Base-by-base conservation (phyloP, 2,888 invertebrate genomes). In the Catocala nupta region DNA sequence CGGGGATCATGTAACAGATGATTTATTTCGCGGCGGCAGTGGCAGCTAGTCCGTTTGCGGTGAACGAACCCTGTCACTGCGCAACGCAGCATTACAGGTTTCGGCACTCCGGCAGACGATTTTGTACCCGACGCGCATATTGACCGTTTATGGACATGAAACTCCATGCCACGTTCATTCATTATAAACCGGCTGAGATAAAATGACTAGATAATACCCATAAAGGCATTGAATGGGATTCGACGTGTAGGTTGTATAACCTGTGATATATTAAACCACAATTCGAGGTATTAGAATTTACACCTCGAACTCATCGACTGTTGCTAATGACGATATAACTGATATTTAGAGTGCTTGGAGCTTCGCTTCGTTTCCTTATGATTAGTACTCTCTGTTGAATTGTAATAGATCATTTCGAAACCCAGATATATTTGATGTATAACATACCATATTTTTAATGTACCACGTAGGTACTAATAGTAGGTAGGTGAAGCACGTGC, bases 1-100 rank as follows among this genome's bases (percentile, higher is more conserved):
- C 67, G 70, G 76, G 50, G 68, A 78, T 83, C 82, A 77, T 84
- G 84, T 82, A 85, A 83, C 83, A 84, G 83, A 88, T 90, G 90
- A 91, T 90, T 86, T 90, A 90, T 89, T 88, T 85, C 79, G 81
- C 80, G 79, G 78, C 79, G 72, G 75, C 78, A 64, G 73, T 72
- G 71, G 78, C 75, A 80, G 83, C 81, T 81, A 75, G 83, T 76
- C 76, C 83, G 84, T 78, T 81, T 78, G 84, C 91, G 93, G 93
- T 93, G 89, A 93, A 93, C 89, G 93, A 93, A 92, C 93, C 88
- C 87, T 89, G 90, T 90, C 89, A 89, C 88, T 84, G 82, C 76
- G 79, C 83, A 80, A 81, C 85, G 80, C 80, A 79, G 82, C 80
- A 79, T 83, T 89, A 90, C 93, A 87, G 90, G 92, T 93, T 93